Evolutionary conservation across 2,797 vertebrate species (phyloP).

Genomic region (Zalophus californianus): DNA sequence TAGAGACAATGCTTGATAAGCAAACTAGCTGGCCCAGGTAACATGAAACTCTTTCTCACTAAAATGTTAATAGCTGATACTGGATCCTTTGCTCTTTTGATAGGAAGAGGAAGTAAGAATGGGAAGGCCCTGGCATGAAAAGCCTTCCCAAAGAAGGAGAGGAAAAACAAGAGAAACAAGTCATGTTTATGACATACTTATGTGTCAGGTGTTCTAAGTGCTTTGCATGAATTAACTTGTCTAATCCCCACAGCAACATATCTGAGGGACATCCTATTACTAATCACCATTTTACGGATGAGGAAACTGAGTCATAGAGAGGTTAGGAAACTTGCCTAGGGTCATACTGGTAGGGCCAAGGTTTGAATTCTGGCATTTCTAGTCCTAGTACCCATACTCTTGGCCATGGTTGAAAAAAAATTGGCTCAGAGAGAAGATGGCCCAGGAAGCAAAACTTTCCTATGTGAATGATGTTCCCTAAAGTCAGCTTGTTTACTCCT

Average conservation of each 20-base stretch:
- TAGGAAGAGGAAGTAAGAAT: constrained; percentile 21
- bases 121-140: neutral
- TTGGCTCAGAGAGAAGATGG: neutral
- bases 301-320: neutral
- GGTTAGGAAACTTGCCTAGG: neutral
- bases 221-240: neutral
- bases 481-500: neutral
- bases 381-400: neutral
- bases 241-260: neutral
- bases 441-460: neutral
- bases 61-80: neutral
- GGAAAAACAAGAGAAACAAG: neutral
- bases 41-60: constrained; percentile 37
- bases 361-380: constrained; percentile 2
- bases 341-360: neutral
- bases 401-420: neutral
- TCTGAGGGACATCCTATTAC: neutral
- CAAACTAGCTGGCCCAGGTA: neutral
- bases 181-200: neutral
- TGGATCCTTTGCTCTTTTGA: constrained; percentile 27
- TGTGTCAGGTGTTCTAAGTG: neutral
- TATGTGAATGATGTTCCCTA: neutral
- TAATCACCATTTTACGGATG: neutral
- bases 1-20: constrained; percentile 10
- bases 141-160: neutral